Conservation (phyloP, 2,797 vertebrate species). For the Eurystomus glaucurus region DNA sequence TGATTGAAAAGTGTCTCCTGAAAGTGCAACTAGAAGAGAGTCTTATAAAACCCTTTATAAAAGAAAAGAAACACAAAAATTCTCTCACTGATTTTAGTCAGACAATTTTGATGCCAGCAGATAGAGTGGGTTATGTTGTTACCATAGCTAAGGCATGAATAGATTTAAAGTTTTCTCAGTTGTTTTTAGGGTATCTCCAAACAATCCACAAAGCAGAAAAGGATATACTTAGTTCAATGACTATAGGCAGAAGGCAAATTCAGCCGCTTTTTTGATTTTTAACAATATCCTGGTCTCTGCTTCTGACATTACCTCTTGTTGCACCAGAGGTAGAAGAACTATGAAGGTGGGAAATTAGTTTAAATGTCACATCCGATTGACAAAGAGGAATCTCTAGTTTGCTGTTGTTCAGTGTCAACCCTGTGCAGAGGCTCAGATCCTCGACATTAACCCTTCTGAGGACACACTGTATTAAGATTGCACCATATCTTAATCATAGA, state of each 20-base stretch:
- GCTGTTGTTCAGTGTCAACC: background rate
- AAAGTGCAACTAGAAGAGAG: background rate
- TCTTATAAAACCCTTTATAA: background rate
- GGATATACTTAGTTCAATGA: background rate
- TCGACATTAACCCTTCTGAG: background rate
- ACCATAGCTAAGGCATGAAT: background rate
- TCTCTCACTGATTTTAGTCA: background rate
- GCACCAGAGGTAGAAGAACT: background rate
- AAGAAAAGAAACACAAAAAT: background rate
- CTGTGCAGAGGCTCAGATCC: background rate
- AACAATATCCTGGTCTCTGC: background rate
- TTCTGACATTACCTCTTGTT: background rate
- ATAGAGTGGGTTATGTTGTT: background rate
- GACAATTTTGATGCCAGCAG: background rate
- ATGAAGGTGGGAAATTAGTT: background rate
- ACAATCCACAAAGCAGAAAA: background rate
- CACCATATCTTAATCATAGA: background rate
- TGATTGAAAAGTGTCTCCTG: background rate
- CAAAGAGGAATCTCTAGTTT: background rate
- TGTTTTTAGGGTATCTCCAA: background rate
- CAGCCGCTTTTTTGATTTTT: background rate
- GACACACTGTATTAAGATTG: background rate
- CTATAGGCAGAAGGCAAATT: background rate
- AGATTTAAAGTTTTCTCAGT: background rate
- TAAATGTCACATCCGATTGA: background rate